Conservation (phyloP, 2,888 invertebrate species). For the Piscicola geometra region DNA sequence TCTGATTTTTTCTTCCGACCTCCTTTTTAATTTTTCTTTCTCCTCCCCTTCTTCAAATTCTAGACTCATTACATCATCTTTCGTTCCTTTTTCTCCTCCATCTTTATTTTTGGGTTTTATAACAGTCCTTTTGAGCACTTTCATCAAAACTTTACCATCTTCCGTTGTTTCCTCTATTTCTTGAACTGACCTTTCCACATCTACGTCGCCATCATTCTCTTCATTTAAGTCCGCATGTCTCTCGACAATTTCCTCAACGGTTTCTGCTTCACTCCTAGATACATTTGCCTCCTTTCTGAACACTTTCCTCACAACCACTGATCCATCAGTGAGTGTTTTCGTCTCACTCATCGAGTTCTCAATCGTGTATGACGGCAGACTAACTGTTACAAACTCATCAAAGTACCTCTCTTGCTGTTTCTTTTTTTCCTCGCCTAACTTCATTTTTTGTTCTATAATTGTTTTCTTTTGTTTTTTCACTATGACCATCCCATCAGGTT, state of each 20-base stretch:
- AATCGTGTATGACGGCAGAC: neutral
- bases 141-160: neutral
- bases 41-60: neutral
- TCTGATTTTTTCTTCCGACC: too few species aligned
- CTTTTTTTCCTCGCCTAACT: neutral
- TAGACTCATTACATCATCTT: neutral
- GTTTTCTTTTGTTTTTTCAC: neutral
- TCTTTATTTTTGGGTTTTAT: constrained; percentile 18
- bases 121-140: constrained; percentile 12
- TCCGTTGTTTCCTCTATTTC: neutral
- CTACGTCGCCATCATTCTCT: neutral
- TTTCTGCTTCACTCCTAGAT: neutral
- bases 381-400: neutral
- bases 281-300: neutral
- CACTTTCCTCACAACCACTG: neutral
- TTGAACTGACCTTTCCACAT: neutral
- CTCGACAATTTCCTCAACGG: neutral
- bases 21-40: too few species aligned
- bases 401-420: constrained; percentile 8
- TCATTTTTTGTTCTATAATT: neutral
- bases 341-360: neutral
- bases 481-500: neutral
- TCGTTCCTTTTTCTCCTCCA: neutral
- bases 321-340: neutral
- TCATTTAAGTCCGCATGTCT: neutral